Conservation (phyloP, 2,113 vertebrate genomes). For the Piaya cayana region DNA sequence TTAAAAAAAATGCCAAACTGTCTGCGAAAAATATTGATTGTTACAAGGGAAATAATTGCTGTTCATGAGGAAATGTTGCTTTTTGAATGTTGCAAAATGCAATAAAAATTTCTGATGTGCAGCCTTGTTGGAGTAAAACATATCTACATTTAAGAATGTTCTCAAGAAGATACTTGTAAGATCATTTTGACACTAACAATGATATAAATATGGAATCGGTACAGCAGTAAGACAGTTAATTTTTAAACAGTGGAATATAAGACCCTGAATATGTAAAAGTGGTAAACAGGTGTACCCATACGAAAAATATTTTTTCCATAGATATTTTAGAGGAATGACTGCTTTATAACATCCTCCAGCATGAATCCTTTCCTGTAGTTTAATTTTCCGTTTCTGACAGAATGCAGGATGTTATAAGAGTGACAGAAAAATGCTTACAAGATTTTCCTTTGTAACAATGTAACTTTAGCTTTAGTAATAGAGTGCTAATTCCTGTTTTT, state of each 20-base stretch:
- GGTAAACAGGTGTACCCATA: not conserved
- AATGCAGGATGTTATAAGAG: fast-evolving
- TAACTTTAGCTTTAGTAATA: not conserved
- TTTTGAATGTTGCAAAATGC: not conserved
- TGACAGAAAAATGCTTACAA: not conserved
- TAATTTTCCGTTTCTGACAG: not conserved
- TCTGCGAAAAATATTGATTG: not conserved
- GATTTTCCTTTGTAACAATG: not conserved
- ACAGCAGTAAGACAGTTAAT: not conserved
- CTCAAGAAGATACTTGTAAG: not conserved
- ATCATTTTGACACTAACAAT: not conserved
- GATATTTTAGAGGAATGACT: not conserved
- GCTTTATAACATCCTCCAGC: not conserved
- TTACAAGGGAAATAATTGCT: not conserved
- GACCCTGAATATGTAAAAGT: fast-evolving
- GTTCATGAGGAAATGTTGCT: not conserved
- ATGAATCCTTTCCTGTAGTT: not conserved
- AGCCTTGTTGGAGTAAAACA: not conserved
- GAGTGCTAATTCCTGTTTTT: not conserved
- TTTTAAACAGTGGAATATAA: not conserved
- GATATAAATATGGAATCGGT: not conserved
- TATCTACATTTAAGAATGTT: not conserved
- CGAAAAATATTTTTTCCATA: not conserved
- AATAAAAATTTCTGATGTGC: not conserved
- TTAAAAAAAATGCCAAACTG: not conserved